phyloP scores from a whole-genome alignment of 2,797 vertebrate species.

The Cynopterus sphinx region DNA sequence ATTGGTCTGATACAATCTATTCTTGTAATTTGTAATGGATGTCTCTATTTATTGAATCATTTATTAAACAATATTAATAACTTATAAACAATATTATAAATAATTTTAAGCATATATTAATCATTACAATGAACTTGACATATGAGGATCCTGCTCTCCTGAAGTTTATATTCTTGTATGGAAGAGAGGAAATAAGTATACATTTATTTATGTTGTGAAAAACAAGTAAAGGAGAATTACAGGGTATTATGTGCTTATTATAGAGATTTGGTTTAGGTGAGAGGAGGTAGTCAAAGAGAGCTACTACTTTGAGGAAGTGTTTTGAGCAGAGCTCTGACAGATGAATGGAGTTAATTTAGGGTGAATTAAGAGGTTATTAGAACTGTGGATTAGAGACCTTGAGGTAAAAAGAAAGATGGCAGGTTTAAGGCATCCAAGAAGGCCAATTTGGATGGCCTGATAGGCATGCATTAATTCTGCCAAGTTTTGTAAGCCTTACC shows the following conservation, averaged over 20 bases:
- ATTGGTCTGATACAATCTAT: not conserved
- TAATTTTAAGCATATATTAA: not conserved
- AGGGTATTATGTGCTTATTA: not conserved
- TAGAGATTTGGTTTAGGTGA: not conserved
- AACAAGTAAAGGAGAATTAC: not conserved
- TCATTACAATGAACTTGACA: not conserved
- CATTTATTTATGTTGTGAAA: slow-evolving; percentile 29
- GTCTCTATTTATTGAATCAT: not conserved
- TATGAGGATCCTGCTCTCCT: not conserved
- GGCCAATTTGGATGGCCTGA: not conserved
- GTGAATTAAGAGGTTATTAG: not conserved
- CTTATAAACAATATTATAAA: not conserved
- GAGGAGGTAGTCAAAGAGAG: not conserved
- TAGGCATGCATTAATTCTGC: not conserved
- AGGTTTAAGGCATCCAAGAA: slow-evolving; percentile 17
- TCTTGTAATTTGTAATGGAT: not conserved
- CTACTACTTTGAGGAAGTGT: not conserved
- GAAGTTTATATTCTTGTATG: not conserved
- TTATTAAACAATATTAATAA: not conserved
- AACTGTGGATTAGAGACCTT: not conserved
- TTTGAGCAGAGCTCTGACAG: not conserved
- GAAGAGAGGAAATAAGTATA: not conserved
- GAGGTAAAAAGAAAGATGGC: not conserved
- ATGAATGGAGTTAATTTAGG: not conserved
- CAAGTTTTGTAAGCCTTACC: not conserved